Conservation (phyloP, 35 echinoderm and acorn worm genomes). For the Strongylocentrotus purpuratus region DNA sequence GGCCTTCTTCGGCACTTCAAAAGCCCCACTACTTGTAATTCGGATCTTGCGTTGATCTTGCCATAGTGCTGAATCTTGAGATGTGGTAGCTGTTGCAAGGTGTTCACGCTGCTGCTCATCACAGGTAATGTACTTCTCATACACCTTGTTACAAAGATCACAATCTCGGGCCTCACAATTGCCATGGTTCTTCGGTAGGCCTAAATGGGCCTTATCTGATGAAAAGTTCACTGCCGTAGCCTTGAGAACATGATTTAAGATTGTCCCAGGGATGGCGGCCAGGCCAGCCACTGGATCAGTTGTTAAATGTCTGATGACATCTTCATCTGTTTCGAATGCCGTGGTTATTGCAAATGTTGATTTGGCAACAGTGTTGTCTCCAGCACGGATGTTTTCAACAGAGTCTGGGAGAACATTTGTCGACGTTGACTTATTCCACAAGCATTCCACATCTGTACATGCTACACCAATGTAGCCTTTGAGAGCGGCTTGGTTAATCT, state of each 20-base stretch:
- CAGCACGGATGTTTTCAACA: neutral
- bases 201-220: too few relatives aligned
- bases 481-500: too few relatives aligned
- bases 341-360: neutral
- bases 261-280: neutral
- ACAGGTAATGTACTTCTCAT: neutral
- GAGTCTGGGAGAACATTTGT: too few relatives aligned
- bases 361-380: neutral
- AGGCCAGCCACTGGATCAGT: neutral
- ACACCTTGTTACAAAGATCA: too few relatives aligned
- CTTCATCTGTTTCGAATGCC: neutral
- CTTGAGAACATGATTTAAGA: neutral
- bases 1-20: neutral
- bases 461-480: too few relatives aligned
- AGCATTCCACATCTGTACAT: too few relatives aligned
- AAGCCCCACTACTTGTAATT: neutral
- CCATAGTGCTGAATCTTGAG: neutral
- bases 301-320: neutral
- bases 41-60: slow-evolving; percentile 15
- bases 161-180: too few relatives aligned
- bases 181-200: too few relatives aligned
- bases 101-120: neutral
- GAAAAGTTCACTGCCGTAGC: too few relatives aligned
- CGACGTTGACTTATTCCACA: too few relatives aligned
- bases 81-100: neutral